Evolutionary conservation across 35 echinoderm and acorn worm genomes (phyloP), one percentile per base, ranked within the genome.

Genomic region (Nesometra sesokonis): DNA sequence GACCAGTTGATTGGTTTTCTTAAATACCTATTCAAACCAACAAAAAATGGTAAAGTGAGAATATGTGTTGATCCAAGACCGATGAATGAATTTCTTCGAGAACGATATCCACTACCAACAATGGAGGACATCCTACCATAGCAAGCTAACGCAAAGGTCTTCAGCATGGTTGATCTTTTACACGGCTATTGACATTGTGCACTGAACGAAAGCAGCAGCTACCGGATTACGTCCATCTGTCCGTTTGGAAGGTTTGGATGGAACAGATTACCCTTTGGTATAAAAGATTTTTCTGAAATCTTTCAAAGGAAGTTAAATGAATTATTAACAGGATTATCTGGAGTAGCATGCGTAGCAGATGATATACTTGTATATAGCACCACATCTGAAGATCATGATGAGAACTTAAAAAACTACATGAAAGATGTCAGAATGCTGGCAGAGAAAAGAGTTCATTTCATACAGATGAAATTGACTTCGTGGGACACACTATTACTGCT

Each of bases 231-330:
- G 9, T 97, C 93, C 82, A 93, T 86, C 29, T 88, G 86, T 13
- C 91, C 89, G 30, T 89, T 81, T 84, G 89, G 91, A 23, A 83
- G 91, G 77, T 93, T 93, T 39, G 32, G 88, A 77, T 93, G 94
- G 94, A 32, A 88, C 81, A 37, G 91, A 30, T 87, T 97, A 81
- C 94, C 91, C 29, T 93, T 93, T 78, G 89, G 88, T 77, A 77
- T 97, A 30, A 43, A 3, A 11, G 93, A 78, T 3, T 86, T 86
- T 0, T 88, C 86, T 27, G 94, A 97, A 77, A 88, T 93, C n/a
- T 97, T 88, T 43, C 91, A 93, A 39, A 23, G 88, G 29, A 36
- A 83, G 83, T 91, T 90, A 31, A 30, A 84, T 30, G 37, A 89
- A 36, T 43, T 15, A 43, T 43, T 43, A 15, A 43, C 30, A 79